phyloP scores from a whole-genome alignment of 2,888 invertebrate species.

The Itoplectis maculator region DNA sequence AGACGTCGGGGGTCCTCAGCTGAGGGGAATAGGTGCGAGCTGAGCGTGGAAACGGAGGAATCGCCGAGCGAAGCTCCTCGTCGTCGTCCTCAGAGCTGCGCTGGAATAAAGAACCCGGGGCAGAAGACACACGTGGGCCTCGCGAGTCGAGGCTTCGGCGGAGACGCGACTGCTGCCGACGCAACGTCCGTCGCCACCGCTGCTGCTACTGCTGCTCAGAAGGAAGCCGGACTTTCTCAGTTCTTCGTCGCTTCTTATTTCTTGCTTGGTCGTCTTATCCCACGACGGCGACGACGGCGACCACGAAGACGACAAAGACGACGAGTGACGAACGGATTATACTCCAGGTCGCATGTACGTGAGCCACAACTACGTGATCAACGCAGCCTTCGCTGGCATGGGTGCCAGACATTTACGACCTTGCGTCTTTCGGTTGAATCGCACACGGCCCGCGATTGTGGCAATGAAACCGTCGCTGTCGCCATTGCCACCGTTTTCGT shows the following conservation, averaged over 20 bases:
- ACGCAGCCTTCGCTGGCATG: constrained; percentile 72
- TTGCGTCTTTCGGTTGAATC: constrained; percentile 71
- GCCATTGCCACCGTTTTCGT: neutral
- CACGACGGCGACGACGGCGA: constrained; percentile 44
- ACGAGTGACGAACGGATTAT: constrained; percentile 61
- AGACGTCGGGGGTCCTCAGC: constrained; percentile 34
- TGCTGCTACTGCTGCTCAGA: neutral
- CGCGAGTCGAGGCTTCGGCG: constrained; percentile 43
- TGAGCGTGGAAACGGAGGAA: constrained; percentile 61
- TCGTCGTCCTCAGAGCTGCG: constrained; percentile 32
- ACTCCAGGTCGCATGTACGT: constrained; percentile 66
- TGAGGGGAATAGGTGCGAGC: constrained; percentile 59
- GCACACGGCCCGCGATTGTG: constrained; percentile 27
- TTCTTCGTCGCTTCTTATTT: constrained; percentile 53
- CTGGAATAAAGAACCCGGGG: constrained; percentile 29
- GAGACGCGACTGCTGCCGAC: constrained; percentile 39
- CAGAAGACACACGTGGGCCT: constrained; percentile 25
- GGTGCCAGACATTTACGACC: constrained; percentile 78
- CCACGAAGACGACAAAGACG: constrained; percentile 21
- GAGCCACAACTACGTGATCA: constrained; percentile 78
- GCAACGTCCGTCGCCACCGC: neutral
- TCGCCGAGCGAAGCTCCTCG: constrained; percentile 38
- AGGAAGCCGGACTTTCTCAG: constrained; percentile 53
- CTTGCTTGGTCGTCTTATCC: constrained; percentile 50
- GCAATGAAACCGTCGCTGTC: constrained; percentile 22